Evolutionary conservation across 2,113 vertebrate genomes (phyloP), one percentile per base, ranked within the genome.

Genomic region (Xiphophorus maculatus): DNA sequence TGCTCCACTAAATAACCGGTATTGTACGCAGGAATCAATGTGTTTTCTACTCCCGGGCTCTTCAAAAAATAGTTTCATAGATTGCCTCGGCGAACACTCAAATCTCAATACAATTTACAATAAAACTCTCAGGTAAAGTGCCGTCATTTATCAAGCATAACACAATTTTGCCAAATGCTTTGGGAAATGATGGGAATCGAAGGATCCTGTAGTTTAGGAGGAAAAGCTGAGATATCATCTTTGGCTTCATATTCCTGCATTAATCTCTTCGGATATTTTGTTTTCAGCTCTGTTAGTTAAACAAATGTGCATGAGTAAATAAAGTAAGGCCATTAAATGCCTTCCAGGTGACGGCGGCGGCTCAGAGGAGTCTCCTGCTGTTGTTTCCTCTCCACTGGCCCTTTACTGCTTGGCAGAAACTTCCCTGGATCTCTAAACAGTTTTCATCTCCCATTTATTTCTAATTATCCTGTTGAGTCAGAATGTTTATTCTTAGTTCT

Each of bases 61-160:
- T 44, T 32, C 28, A 58, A 58, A 58, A 42, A 58, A 58, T 58
- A 58, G 25, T 48, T 32, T 22, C 30, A 69, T 54, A 30, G 67
- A 69, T 22, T 69, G 67, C 33, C 25, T 28, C 42, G 29, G 33
- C 28, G 37, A 54, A 15, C 28, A 42, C 71, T 71, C 48, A 73
- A 51, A 63, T 32, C 58, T 54, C 66, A 54, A 66, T 30, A 69
- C 33, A n/a, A 71, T 22, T 42, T 25, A 28, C 75, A 82, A 60
- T 44, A 51, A 70, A 78, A 68, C 32, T 70, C 35, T 66, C 22
- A 58, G 51, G 51, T 58, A 25, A 58, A 58, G 51, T 65, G 30
- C 33, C 42, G 37, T 66, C 40, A 71, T 79, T 67, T 19, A 63
- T 66, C 66, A 78, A 66, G 42, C 63, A 28, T 63, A 71, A 74